phyloP scores from a whole-genome alignment of 2,888 invertebrate species.

The Petrophora chlorosata region DNA sequence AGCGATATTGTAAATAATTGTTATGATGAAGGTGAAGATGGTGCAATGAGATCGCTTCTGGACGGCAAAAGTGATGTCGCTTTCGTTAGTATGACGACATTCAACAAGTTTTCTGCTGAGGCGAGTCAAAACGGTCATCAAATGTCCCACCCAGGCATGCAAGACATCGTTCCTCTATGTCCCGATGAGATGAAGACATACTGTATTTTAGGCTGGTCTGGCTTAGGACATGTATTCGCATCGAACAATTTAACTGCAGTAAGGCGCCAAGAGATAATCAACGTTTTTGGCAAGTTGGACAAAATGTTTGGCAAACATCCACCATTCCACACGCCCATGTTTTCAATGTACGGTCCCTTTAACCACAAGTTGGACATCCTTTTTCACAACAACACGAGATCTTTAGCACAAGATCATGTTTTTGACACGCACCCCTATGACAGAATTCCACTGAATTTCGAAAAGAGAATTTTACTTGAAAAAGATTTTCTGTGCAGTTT shows the following conservation, averaged over 20 bases:
- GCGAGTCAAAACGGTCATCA: conserved; percentile 18
- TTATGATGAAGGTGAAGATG: conserved; percentile 81
- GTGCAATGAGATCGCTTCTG: conserved; percentile 86
- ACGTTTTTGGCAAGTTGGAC: conserved; percentile 88
- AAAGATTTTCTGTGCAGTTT: conserved; percentile 51
- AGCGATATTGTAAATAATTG: conserved; percentile 52
- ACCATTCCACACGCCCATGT: conserved; percentile 83
- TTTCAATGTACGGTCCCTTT: conserved; percentile 88
- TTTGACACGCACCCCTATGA: conserved; percentile 62
- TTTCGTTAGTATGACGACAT: conserved; percentile 86
- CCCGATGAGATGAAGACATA: conserved; percentile 76
- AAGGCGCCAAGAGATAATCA: conserved; percentile 87
- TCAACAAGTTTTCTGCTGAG: conserved; percentile 85
- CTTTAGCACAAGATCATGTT: conserved; percentile 54
- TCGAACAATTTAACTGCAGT: conserved; percentile 80
- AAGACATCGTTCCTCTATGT: conserved; percentile 84
- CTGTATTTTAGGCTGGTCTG: conserved; percentile 87
- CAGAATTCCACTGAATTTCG: conserved; percentile 68
- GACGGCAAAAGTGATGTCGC: conserved; percentile 90
- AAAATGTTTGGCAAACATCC: conserved; percentile 86
- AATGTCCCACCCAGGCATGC: conserved; percentile 48
- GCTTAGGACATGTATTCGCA: conserved; percentile 87
- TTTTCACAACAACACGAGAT: conserved; percentile 85
- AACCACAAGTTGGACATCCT: conserved; percentile 86
- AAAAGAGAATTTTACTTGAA: conserved; percentile 53